These are phyloP conservation scores for Scaptomyza caliginosa DNA, from an alignment of 2,888 invertebrate species.

Conservation along the genomic window DNA sequence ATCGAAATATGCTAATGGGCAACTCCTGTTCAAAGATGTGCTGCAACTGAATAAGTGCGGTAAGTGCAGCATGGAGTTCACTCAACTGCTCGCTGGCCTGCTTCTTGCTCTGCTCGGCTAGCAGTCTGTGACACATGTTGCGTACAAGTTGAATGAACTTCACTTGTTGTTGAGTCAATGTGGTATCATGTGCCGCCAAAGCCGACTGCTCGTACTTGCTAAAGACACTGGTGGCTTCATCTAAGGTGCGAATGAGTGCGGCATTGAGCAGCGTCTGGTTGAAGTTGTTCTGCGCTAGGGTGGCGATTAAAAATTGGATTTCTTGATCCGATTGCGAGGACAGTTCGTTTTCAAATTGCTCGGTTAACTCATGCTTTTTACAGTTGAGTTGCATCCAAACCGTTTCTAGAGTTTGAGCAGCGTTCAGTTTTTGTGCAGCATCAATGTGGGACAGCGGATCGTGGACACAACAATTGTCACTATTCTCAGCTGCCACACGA, in stretches of 20 bases:
- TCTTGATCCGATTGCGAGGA: constrained; percentile 23
- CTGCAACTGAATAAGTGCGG: constrained; percentile 38
- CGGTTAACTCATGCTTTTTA: constrained; percentile 49
- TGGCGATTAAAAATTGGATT: constrained; percentile 31
- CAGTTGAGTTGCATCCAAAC: constrained; percentile 72
- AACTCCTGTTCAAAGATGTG: constrained; percentile 55
- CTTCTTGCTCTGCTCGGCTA: constrained; percentile 15
- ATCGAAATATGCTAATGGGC: constrained; percentile 41
- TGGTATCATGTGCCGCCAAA: constrained; percentile 29
- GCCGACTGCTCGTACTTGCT: constrained; percentile 54
- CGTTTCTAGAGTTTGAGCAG: constrained; percentile 65
- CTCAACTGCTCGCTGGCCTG: constrained; percentile 31
- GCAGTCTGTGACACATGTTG: constrained; percentile 48
- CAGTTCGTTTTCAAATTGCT: constrained; percentile 25
- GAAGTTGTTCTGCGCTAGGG: constrained; percentile 29
- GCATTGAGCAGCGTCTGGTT: constrained; percentile 41
- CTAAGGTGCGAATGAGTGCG: constrained; percentile 52
- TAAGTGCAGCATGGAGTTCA: constrained; percentile 36
- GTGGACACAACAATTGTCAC: background rate
- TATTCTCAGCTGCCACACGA: background rate
- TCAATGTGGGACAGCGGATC: background rate
- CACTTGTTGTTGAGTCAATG: constrained; percentile 64
- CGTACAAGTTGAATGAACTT: constrained; percentile 65
- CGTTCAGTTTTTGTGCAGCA: constrained; percentile 32
- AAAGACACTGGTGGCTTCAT: constrained; percentile 55